These are phyloP conservation scores for Meteorus cinctellus DNA, from an alignment of 2,888 invertebrate species.

Conservation along the genomic window DNA sequence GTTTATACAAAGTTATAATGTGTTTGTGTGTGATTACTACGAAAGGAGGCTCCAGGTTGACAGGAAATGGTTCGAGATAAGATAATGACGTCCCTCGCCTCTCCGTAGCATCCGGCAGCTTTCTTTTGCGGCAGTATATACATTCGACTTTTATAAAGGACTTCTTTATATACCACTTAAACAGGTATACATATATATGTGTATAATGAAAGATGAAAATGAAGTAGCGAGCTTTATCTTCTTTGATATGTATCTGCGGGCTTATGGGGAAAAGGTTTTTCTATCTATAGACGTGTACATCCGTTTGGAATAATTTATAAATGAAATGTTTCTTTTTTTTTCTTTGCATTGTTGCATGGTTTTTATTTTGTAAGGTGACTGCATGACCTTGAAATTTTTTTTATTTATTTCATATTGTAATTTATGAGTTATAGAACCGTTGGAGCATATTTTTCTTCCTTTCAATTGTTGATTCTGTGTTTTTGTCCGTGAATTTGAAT, in stretches of 20 bases:
- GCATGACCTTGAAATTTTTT: too few relatives aligned
- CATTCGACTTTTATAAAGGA: constrained; percentile 51
- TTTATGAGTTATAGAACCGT: too few relatives aligned
- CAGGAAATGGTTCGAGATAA: constrained; percentile 70
- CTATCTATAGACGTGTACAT: neutral
- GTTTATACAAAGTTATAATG: constrained; percentile 21
- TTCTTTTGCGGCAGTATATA: constrained; percentile 57
- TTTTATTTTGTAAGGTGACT: too few relatives aligned
- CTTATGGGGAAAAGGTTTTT: neutral
- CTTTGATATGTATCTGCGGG: constrained; percentile 14
- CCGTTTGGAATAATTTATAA: neutral
- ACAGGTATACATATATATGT: constrained; percentile 40
- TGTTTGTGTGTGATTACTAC: constrained; percentile 52
- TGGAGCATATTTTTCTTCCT: too few relatives aligned
- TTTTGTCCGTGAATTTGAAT: too few relatives aligned
- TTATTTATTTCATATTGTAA: too few relatives aligned
- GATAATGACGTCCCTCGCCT: constrained; percentile 65
- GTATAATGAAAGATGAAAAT: constrained; percentile 40
- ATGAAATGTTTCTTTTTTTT: neutral
- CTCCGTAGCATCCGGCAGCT: constrained; percentile 62
- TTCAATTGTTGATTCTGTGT: too few relatives aligned
- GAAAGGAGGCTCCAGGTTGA: constrained; percentile 65
- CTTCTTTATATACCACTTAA: constrained; percentile 55
- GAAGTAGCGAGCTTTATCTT: constrained; percentile 33
- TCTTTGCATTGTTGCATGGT: neutral